These are phyloP conservation scores for Henicopernis longicauda DNA, from an alignment of 2,113 vertebrate genomes.

Conservation along the genomic window DNA sequence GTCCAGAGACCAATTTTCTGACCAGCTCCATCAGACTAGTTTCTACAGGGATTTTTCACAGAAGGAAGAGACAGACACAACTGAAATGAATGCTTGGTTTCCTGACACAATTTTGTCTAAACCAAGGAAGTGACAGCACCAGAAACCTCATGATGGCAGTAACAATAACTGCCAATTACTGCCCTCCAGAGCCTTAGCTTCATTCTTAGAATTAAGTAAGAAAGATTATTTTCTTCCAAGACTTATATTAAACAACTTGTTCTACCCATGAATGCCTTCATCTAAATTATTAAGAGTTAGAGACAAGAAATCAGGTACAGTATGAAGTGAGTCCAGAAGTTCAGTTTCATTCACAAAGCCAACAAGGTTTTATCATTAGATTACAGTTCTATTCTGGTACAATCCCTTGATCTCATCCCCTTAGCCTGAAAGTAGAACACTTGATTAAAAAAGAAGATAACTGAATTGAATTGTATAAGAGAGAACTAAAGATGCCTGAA, in stretches of 20 bases:
- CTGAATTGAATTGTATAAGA: neutral
- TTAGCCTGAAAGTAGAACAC: neutral
- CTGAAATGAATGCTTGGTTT: neutral
- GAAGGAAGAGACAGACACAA: neutral
- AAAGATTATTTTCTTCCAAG: neutral
- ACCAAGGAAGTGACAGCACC: neutral
- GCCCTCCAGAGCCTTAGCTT: neutral
- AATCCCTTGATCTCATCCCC: slow-evolving; percentile 10
- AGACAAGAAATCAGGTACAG: neutral
- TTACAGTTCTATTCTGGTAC: slow-evolving; percentile 17
- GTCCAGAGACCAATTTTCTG: neutral
- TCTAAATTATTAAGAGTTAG: neutral
- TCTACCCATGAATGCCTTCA: neutral
- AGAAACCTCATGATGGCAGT: neutral
- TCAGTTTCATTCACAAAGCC: neutral
- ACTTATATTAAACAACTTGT: neutral
- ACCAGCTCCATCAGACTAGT: neutral
- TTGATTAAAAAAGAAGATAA: slow-evolving; percentile 4
- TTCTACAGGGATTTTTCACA: neutral
- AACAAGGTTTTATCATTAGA: neutral
- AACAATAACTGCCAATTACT: neutral
- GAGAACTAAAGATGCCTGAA: neutral
- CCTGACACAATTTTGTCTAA: neutral
- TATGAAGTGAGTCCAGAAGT: neutral
- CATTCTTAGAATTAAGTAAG: neutral